A percentile compares a stretch with the other conserved stretches of the same genome.
Evolutionary conservation across 2,888 invertebrate species (phyloP).

Genomic region (Oscheius sp.): DNA sequence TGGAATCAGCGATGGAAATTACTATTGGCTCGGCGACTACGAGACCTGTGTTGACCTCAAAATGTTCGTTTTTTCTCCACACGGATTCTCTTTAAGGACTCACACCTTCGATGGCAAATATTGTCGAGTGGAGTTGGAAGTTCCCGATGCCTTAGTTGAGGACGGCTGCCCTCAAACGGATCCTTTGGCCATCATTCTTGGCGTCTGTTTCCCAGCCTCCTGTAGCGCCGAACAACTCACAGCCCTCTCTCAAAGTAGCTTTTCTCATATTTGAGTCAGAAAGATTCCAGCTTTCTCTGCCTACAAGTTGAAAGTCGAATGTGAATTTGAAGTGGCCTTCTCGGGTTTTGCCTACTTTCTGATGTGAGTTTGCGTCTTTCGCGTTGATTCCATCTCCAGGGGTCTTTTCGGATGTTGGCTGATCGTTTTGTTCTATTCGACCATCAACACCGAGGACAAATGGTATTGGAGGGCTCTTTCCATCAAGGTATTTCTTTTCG

Average conservation of each 20-base stretch:
- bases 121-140: conserved; percentile 64
- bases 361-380: conserved; percentile 39
- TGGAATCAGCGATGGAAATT: conserved; percentile 70
- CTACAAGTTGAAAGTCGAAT: conserved; percentile 56
- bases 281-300: conserved; percentile 45
- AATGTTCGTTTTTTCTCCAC: conserved; percentile 31
- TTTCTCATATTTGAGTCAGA: not conserved
- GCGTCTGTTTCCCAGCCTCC: conserved; percentile 63
- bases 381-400: conserved; percentile 14
- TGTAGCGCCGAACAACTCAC: conserved; percentile 56
- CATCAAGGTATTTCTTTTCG: not conserved
- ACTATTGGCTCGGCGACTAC: conserved; percentile 70
- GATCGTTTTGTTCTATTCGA: conserved; percentile 9
- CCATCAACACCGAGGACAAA: conserved; percentile 2
- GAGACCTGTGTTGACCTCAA: conserved; percentile 66
- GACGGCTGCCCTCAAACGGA: conserved; percentile 58
- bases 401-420: conserved; percentile 10
- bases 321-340: conserved; percentile 61
- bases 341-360: conserved; percentile 50
- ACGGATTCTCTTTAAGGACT: conserved; percentile 50
- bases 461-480: conserved; percentile 28
- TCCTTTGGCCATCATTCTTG: conserved; percentile 64
- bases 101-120: conserved; percentile 63
- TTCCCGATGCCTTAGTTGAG: conserved; percentile 50
- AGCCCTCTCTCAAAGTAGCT: conserved; percentile 28